Conservation (phyloP, 2,797 vertebrate species). For the Enteromius fasciolatus region DNA sequence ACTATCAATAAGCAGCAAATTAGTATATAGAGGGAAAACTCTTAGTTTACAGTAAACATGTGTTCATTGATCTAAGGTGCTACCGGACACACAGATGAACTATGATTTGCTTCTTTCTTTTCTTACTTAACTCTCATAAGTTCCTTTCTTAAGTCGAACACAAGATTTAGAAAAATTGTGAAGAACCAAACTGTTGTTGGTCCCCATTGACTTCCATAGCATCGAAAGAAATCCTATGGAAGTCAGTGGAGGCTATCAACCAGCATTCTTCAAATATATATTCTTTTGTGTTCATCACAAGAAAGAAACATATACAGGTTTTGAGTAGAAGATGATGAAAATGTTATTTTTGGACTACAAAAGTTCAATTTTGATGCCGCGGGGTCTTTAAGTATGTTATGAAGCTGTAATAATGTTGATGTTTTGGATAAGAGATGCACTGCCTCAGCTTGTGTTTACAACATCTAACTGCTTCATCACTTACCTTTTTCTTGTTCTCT, state of each 20-base stretch:
- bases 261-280: background rate
- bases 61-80: background rate
- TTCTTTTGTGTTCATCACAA: background rate
- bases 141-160: no score
- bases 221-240: background rate
- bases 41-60: background rate
- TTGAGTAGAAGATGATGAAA: background rate
- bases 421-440: conserved; percentile 32
- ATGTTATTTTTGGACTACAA: background rate
- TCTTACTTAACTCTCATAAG: no score
- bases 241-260: background rate
- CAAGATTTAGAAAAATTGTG: no score
- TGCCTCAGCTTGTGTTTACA: conserved; percentile 33
- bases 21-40: background rate
- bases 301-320: background rate
- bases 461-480: conserved; percentile 30
- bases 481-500: conserved; percentile 90
- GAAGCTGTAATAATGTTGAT: background rate
- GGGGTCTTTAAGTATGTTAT: conserved; percentile 10
- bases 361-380: background rate
- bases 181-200: no score
- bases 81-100: background rate
- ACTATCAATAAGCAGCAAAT: background rate
- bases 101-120: background rate
- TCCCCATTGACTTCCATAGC: background rate